Evolutionary conservation across 2,797 vertebrate genomes (phyloP).

Genomic region (Neomorphus geoffroyi): DNA sequence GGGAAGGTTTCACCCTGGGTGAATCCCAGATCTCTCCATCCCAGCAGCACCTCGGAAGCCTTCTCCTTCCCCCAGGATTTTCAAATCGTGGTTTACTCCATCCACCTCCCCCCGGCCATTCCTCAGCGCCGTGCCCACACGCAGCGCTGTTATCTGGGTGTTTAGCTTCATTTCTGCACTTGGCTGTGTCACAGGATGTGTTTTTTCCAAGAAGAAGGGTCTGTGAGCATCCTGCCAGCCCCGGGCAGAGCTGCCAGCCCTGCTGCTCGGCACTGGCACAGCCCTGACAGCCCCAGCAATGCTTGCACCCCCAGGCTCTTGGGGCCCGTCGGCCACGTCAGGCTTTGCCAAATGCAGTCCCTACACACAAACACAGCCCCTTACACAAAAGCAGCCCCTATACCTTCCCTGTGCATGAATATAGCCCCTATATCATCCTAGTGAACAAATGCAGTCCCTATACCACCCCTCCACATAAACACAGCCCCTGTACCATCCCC

Average conservation of each 20-base stretch:
- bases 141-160: background rate
- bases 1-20: background rate
- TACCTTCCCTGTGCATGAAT: rapidly evolving
- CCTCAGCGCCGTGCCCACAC: background rate
- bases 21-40: background rate
- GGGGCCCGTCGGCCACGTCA: background rate
- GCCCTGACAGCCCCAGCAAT: background rate
- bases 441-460: rapidly evolving
- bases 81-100: background rate
- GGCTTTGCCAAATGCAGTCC: background rate
- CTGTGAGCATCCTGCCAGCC: background rate
- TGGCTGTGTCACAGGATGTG: background rate
- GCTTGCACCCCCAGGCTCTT: background rate
- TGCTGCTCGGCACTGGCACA: rapidly evolving
- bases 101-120: background rate
- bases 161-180: constrained; percentile 7
- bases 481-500: too few species aligned
- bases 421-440: background rate
- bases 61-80: background rate
- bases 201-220: background rate
- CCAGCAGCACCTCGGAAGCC: background rate
- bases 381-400: background rate
- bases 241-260: background rate
- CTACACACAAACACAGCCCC: background rate
- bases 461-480: background rate